Base-by-base conservation (phyloP, 1,140 invertebrate species). In the Drosophila tani region DNA sequence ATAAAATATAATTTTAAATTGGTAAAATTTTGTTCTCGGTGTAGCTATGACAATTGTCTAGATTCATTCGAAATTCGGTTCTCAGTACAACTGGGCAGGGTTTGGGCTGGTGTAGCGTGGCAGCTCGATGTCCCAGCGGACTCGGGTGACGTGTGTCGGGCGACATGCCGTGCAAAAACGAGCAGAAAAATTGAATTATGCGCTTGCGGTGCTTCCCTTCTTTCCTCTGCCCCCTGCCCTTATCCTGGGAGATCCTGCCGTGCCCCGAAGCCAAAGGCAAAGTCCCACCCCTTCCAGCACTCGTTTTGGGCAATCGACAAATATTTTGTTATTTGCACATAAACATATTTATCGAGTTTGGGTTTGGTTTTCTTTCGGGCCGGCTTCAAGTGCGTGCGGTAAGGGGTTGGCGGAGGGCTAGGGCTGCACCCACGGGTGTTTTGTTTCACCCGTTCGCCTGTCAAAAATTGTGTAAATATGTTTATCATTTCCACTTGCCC, bases 381-480 rank as follows among this genome's bases (percentile, higher is more conserved):
- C 51, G 53, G 60, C 63, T 46, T 81, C 55, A 47, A 57, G 67
- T 70, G 70, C 55, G 58, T 55, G 27, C 50, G 15, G n/a, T 6
- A 19, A 12, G 40, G 27, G 59, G 32, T 11, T 49, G 47, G 53
- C 9, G 27, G 32, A 17, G 19, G 51, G 41, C 35, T 12, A 29
- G 29, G 47, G 68, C 82, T 74, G 85, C 75, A 77, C 85, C 85
- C 85, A 90, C 85, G 85, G 85, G 85, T 91, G 86, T 90, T 85
- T 64, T 84, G 86, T 90, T 90, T 90, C 86, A 90, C 85, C 85
- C 85, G 85, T 88, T 90, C 82, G 86, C 78, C 91, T 91, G 91
- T 92, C 91, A 92, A 91, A 92, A 92, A 92, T 92, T 92, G 91
- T 88, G 84, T 92, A 92, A 92, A 92, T 92, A 92, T 92, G 91